Conservation (phyloP, 2,888 invertebrate genomes). For the Drosophila pseudotalamancana region DNA sequence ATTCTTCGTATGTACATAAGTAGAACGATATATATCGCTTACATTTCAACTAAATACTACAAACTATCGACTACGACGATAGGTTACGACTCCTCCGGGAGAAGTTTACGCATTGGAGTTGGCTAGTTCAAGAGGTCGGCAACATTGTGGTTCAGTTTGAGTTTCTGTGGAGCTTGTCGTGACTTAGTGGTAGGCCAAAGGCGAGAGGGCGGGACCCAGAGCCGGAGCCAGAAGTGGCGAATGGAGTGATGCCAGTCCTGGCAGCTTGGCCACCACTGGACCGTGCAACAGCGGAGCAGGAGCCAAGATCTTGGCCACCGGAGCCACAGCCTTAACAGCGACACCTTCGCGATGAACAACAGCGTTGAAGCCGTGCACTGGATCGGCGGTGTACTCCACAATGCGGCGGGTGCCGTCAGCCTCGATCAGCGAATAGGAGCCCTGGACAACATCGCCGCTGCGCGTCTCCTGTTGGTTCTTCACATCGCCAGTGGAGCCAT, state of each 20-base stretch:
- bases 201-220: slow-evolving; percentile 51
- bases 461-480: slow-evolving; percentile 86
- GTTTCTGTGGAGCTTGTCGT: background rate
- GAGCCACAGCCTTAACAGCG: slow-evolving; percentile 83
- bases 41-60: slow-evolving; percentile 74
- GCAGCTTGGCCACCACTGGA: slow-evolving; percentile 69
- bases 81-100: slow-evolving; percentile 37
- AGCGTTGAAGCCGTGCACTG: slow-evolving; percentile 86
- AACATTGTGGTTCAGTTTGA: slow-evolving; percentile 20
- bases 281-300: slow-evolving; percentile 72
- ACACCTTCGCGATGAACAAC: slow-evolving; percentile 85
- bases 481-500: slow-evolving; percentile 85
- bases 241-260: slow-evolving; percentile 39
- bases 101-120: slow-evolving; percentile 45
- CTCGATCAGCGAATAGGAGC: slow-evolving; percentile 86
- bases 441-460: slow-evolving; percentile 86
- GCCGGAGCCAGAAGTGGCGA: slow-evolving; percentile 42
- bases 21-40: slow-evolving; percentile 63
- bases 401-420: slow-evolving; percentile 86
- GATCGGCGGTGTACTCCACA: slow-evolving; percentile 87
- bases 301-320: slow-evolving; percentile 77
- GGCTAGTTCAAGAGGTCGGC: slow-evolving; percentile 68
- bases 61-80: slow-evolving; percentile 66
- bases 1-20: slow-evolving; percentile 59
- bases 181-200: slow-evolving; percentile 70